Percentiles rank a stretch among this genome's conserved stretches.
These are phyloP conservation scores for Papilio gigon DNA, from an alignment of 2,888 invertebrate species.

Conservation along the genomic window DNA sequence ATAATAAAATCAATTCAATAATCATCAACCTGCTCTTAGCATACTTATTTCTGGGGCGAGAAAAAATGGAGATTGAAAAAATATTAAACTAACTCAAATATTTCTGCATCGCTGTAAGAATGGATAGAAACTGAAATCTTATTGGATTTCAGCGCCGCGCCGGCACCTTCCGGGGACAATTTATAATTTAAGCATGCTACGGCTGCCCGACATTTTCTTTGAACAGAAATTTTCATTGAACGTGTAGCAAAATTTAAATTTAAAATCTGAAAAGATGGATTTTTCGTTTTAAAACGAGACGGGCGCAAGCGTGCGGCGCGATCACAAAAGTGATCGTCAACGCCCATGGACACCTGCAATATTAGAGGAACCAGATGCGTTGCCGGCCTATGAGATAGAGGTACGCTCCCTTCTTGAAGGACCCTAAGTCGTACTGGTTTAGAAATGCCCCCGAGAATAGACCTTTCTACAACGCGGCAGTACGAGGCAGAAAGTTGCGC, in stretches of 20 bases:
- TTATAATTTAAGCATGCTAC: constrained; percentile 29
- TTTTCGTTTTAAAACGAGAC: not conserved
- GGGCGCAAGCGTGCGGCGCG: no score
- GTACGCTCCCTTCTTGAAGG: no score
- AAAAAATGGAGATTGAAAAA: not conserved
- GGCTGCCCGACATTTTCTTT: constrained; percentile 21
- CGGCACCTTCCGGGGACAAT: constrained; percentile 30
- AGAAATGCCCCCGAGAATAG: no score
- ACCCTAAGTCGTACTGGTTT: no score
- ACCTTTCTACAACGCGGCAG: no score
- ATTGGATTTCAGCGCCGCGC: constrained; percentile 35
- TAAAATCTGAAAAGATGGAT: not conserved
- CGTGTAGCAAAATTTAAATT: constrained; percentile 3
- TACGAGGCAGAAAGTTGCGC: no score
- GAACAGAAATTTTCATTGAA: constrained; percentile 9
- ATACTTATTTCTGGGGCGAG: not conserved
- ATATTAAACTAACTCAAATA: constrained; percentile 6
- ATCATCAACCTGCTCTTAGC: no score
- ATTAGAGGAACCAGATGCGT: no score
- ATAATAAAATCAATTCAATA: not conserved
- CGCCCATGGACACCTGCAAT: no score
- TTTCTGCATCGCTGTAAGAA: constrained; percentile 24
- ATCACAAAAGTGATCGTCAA: no score
- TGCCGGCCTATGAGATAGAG: no score
- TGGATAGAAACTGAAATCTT: constrained; percentile 31